These are phyloP conservation scores for Rhincodon typus DNA, from an alignment of 2,797 vertebrate species.

Conservation along the genomic window DNA sequence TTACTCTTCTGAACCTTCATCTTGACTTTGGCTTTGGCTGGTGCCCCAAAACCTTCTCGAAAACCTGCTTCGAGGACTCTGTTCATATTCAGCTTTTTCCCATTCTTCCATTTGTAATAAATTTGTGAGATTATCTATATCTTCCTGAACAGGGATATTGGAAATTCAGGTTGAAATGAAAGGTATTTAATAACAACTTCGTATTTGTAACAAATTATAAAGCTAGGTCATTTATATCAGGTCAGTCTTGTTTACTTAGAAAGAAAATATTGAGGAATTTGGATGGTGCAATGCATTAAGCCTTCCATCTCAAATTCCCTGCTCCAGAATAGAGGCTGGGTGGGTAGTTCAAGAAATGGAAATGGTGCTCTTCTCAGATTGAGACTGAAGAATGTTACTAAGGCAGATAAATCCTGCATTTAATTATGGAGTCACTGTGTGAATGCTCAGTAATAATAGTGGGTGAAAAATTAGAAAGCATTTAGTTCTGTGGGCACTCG, in stretches of 20 bases:
- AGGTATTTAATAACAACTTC: no score
- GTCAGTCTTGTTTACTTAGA: no score
- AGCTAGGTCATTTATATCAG: background rate
- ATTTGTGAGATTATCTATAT: constrained; percentile 16
- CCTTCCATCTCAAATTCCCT: background rate
- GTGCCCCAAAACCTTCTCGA: background rate
- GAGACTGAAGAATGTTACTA: background rate
- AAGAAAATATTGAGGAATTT: background rate
- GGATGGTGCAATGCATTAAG: background rate
- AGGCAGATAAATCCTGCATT: background rate
- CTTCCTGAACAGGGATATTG: constrained; percentile 25
- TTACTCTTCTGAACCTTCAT: constrained; percentile 1
- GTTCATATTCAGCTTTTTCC: background rate
- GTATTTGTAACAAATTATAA: background rate
- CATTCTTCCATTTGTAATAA: constrained; percentile 22
- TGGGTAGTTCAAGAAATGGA: background rate
- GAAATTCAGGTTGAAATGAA: background rate
- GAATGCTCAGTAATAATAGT: background rate
- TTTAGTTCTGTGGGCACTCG: background rate
- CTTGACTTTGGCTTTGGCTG: background rate
- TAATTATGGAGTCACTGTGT: background rate
- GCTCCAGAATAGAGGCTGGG: no score
- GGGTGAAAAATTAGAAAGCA: background rate
- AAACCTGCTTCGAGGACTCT: background rate
- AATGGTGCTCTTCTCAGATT: background rate